Base-by-base conservation (phyloP, 1,140 invertebrate genomes). In the Neoseiulus cucumeris region DNA sequence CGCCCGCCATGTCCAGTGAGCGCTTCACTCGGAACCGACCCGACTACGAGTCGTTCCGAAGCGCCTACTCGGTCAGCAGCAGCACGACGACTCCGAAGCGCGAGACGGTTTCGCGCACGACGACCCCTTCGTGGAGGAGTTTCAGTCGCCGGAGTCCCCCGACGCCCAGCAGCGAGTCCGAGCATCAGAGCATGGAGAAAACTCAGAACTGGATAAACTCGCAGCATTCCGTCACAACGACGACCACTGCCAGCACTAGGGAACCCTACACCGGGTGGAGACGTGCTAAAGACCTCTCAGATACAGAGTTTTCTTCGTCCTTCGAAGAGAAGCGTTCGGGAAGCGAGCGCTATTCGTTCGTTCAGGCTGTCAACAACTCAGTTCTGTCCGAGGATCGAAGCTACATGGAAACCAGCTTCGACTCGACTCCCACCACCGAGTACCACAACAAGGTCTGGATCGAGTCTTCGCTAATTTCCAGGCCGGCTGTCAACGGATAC, bases 171-270 rank as follows among this genome's bases (percentile, higher is more conserved):
- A 20, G 14, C 51, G 51, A 59, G 22, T 25, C 51, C 14, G 51
- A 59, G 22, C 51, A 59, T 9, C 25, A 59, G 51, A 59, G 51
- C 22, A 59, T 59, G 51, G 51, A 59, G 22, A 59, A 59, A 59
- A 59, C 51, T 2, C 51, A 59, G 51, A 59, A 59, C 51, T 59
- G 51, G 51, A 59, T 59, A 12, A 59, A 59, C 51, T 59, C 51
- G 1, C 51, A 59, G 9, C 51, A 59, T 33, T 59, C 22, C 9
- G 51, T 59, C 51, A 59, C 22, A 20, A 25, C 51, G 51, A 59
- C 51, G 1, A 59, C 51, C 14, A 20, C 25, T 33, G 51, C 17
- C 14, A 25, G 33, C 51, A 25, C 14, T 33, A 59, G 33, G 5
- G 51, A 59, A 59, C 51, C 51, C 4, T 59, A 59, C 9, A 9